phyloP scores from a whole-genome alignment of 30 jellyfish, hydroid and myxozoan genomes.

The Hydractinia symbiolongicarpus region DNA sequence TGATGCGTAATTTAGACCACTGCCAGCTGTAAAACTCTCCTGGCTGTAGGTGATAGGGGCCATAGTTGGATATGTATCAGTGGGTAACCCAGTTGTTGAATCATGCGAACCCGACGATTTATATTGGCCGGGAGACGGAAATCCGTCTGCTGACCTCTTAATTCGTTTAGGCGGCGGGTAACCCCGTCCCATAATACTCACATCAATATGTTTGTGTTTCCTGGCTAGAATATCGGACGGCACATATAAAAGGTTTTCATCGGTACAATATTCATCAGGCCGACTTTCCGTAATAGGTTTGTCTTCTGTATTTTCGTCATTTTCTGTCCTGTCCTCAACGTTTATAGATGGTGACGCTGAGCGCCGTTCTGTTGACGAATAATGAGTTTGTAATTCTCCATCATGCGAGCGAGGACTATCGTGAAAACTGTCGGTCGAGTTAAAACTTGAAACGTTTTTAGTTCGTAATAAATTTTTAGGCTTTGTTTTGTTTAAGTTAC shows the following conservation, averaged over 20 bases:
- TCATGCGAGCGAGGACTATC: slow-evolving; percentile 24
- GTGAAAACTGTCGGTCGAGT: slow-evolving; percentile 11
- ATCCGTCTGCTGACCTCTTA: neutral
- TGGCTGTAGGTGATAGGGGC: slow-evolving; percentile 12
- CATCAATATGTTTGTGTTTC: slow-evolving; percentile 30
- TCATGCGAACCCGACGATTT: neutral
- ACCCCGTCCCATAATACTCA: slow-evolving; percentile 41
- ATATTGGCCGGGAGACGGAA: neutral
- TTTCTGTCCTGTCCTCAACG: slow-evolving; percentile 6
- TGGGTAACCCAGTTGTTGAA: neutral
- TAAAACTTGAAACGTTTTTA: slow-evolving; percentile 5
- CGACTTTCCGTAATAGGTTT: neutral
- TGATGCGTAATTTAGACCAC: slow-evolving; percentile 8
- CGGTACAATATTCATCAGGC: slow-evolving; percentile 4
- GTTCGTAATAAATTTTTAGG: slow-evolving; percentile 11
- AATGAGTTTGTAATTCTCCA: neutral
- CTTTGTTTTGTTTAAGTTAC: neutral
- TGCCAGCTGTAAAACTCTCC: neutral
- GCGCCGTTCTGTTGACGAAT: neutral
- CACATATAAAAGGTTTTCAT: neutral
- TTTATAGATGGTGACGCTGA: slow-evolving; percentile 4
- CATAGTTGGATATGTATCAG: slow-evolving; percentile 20
- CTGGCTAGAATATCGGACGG: neutral
- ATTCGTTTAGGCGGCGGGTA: slow-evolving; percentile 15
- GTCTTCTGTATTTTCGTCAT: neutral